Percentiles rank a stretch among this genome's conserved stretches.
phyloP scores from a whole-genome alignment of 2,113 vertebrate genomes.

The Trachemys scripta region DNA sequence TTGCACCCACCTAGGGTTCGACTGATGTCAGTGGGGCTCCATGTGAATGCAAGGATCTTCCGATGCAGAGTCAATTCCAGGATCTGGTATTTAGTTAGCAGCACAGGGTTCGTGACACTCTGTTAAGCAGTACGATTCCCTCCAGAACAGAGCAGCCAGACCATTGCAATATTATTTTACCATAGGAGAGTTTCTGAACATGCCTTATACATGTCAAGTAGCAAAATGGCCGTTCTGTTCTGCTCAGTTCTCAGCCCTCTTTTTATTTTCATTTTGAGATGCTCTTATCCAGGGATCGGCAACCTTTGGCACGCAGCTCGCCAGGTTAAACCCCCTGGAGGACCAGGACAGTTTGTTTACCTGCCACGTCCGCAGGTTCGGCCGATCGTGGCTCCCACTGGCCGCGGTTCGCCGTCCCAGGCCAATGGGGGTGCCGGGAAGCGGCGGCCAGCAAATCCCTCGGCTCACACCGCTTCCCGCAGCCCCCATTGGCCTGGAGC shows the following conservation, averaged over 20 bases:
- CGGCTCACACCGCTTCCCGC: too few relatives aligned
- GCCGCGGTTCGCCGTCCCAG: too few relatives aligned
- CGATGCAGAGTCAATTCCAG: not conserved
- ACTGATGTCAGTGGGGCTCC: fast-evolving
- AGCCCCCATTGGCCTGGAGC: too few relatives aligned
- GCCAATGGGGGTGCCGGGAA: too few relatives aligned
- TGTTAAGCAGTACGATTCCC: not conserved
- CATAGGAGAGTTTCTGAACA: not conserved
- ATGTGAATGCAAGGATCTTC: not conserved
- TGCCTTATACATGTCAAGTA: not conserved
- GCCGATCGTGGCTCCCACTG: too few relatives aligned
- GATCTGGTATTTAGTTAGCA: not conserved
- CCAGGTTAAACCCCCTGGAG: too few relatives aligned
- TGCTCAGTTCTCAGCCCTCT: not conserved
- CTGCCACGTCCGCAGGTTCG: too few relatives aligned
- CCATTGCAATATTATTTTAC: not conserved
- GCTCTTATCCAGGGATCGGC: not conserved
- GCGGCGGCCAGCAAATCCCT: too few relatives aligned
- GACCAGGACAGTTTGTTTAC: too few relatives aligned
- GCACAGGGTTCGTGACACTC: not conserved
- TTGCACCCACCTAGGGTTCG: not conserved
- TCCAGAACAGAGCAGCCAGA: not conserved
- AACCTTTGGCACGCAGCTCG: too few relatives aligned
- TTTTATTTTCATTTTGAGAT: not conserved
- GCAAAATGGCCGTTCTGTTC: not conserved